Evolutionary conservation across 2,113 vertebrate species (phyloP).

Genomic region (Albula goreensis): DNA sequence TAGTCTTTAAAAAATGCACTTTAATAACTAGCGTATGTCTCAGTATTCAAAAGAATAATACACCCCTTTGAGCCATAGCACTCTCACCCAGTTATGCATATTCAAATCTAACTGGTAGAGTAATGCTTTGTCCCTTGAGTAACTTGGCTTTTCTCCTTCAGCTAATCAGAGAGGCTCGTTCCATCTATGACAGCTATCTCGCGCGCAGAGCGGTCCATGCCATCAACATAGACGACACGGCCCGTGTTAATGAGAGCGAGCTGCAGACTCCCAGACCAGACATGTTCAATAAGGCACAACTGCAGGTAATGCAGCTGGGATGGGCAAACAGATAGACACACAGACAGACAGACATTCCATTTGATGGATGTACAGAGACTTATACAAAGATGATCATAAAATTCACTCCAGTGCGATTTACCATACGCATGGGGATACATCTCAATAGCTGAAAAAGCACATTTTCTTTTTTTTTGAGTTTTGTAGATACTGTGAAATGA

Average conservation of each 20-base stretch:
- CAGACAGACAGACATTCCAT: background rate
- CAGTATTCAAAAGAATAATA: background rate
- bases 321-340: background rate
- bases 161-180: slow-evolving; percentile 74
- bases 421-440: too few relatives aligned
- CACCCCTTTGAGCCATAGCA: background rate
- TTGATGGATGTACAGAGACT: background rate
- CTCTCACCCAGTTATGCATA: background rate
- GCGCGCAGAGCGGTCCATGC: slow-evolving; percentile 76
- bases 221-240: slow-evolving; percentile 81
- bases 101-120: background rate
- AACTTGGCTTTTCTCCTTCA: slow-evolving; percentile 40
- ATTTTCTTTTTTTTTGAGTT: background rate
- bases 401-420: background rate
- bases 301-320: slow-evolving; percentile 64
- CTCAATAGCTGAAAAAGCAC: too few relatives aligned
- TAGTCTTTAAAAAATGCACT: too few relatives aligned
- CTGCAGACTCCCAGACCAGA: slow-evolving; percentile 72
- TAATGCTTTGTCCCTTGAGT: background rate
- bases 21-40: background rate
- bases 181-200: slow-evolving; percentile 78
- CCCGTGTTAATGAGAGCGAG: slow-evolving; percentile 74
- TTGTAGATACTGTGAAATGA: background rate
- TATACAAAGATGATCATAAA: background rate
- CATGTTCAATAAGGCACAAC: slow-evolving; percentile 80